phyloP scores from a whole-genome alignment of 2,888 invertebrate species.

The Rotaria magnacalcarata region DNA sequence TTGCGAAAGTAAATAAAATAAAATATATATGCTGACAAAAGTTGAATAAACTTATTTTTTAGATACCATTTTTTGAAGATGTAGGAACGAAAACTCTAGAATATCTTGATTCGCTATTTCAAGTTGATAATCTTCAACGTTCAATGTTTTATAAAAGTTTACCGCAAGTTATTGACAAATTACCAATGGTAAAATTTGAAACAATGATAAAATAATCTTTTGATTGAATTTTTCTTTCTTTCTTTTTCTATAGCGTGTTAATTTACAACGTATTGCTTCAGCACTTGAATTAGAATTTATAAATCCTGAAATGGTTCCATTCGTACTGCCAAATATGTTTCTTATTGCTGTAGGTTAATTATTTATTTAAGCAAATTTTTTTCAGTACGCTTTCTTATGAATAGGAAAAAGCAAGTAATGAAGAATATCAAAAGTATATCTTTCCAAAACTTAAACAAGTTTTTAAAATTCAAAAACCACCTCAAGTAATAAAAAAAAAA shows the following conservation, averaged over 20 bases:
- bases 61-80: conserved; percentile 83
- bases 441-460: conserved; percentile 81
- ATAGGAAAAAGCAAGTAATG: conserved; percentile 38
- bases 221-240: not conserved
- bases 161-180: conserved; percentile 78
- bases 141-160: conserved; percentile 94
- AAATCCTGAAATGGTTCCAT: conserved; percentile 91
- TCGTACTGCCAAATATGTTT: conserved; percentile 73
- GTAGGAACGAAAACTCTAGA: conserved; percentile 89
- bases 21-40: no score
- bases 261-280: conserved; percentile 71
- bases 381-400: not conserved
- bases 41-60: not conserved
- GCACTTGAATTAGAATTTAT: conserved; percentile 83
- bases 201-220: no score
- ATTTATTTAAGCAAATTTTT: no score
- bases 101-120: conserved; percentile 86
- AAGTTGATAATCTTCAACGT: conserved; percentile 94
- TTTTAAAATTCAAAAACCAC: conserved; percentile 62
- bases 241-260: conserved; percentile 55
- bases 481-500: conserved; percentile 34
- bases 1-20: conserved; percentile 70
- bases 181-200: conserved; percentile 65
- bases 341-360: not conserved
- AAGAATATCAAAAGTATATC: conserved; percentile 74